Evolutionary conservation across 2,797 vertebrate species (phyloP), one percentile per base, ranked within the genome.

Genomic region (Remorina albescens): DNA sequence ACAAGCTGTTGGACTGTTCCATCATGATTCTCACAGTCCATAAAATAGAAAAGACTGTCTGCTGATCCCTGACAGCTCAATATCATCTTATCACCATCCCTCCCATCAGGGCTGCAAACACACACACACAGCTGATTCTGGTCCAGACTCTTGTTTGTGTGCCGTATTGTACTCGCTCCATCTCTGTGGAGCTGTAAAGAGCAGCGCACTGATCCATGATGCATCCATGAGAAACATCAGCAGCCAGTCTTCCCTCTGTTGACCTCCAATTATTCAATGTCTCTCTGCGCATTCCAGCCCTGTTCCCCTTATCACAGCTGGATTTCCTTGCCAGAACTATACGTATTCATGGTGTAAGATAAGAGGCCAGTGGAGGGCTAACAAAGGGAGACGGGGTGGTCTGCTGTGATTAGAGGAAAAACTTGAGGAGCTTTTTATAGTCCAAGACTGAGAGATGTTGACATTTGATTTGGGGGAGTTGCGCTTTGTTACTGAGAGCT

Each of bases 31-130:
- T 70, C 49, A 46, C 34, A 46, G 59, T 71, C 28, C 44, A 72
- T 74, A 57, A 50, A 73, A 59, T 28, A 64, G 18, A 74, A 82
- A 67, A 70, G 42, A 74, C 37, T 68, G 65, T 36, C 55, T 63
- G 69, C 59, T 81, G 80, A 80, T 82, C 71, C 63, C 55, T 71
- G 71, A 74, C 80, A 46, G 64, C 66, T 82, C 68, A 60, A 69
- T 76, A 75, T 71, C 81, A 87, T 86, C 78, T 78, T 64, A 72
- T 86, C 83, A 83, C 28, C 34, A 67, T 81, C 53, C 59, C 53
- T 67, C 60, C 37, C 41, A 26, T 53, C 42, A 60, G 47, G 9
- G 25, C 5, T 30, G 0, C 23, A 3, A 69, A 36, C 66, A 57
- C 66, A 58, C 74, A 53, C 69, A 70, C 68, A 57, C 37, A 44